Evolutionary conservation across 2,797 vertebrate species (phyloP).

Genomic region (Muscicapa striata): DNA sequence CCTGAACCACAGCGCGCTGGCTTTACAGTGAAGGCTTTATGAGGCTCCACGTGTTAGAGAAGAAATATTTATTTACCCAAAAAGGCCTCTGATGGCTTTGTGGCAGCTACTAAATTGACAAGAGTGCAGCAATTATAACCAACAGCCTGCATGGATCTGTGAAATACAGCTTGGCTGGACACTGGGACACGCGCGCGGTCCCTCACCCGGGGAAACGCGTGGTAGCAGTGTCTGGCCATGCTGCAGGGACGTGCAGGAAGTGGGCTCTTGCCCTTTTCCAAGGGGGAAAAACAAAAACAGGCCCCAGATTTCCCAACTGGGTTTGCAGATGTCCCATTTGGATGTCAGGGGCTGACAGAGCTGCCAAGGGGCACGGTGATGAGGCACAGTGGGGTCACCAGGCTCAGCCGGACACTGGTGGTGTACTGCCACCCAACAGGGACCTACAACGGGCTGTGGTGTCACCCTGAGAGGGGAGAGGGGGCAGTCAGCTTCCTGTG

Average conservation of each 20-base stretch:
- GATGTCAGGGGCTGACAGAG: not conserved
- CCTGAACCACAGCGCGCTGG: not conserved
- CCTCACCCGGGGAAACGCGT: accelerated
- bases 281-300: accelerated
- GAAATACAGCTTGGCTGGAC: accelerated
- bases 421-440: not conserved
- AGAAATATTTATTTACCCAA: conserved; percentile 59
- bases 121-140: conserved; percentile 50
- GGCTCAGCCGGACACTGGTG: accelerated
- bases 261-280: not conserved
- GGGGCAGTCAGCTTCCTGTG: not conserved
- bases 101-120: conserved; percentile 21
- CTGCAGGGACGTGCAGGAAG: not conserved
- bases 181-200: accelerated
- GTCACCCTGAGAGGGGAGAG: not conserved
- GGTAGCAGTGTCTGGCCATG: accelerated
- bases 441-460: accelerated
- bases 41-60: not conserved
- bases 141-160: not conserved
- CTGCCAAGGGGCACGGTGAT: accelerated
- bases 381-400: not conserved
- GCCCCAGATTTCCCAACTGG: not conserved
- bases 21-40: not conserved
- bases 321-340: accelerated
- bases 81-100: conserved; percentile 58